phyloP scores from a whole-genome alignment of 1,140 invertebrate species.

The Tetragonula clypearis region DNA sequence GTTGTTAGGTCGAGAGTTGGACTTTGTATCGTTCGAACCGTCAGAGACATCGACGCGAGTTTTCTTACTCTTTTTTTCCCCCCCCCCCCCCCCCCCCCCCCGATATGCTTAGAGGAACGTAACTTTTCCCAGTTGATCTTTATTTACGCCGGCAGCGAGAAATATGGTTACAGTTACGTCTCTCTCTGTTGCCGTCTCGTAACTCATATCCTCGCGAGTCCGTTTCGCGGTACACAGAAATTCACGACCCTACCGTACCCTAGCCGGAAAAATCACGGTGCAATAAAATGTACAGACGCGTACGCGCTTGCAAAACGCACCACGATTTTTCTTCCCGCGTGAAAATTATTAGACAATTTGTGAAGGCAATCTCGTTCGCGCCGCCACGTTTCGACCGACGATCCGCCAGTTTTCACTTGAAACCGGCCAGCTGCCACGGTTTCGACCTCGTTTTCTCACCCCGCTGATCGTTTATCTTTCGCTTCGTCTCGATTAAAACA shows the following conservation, averaged over 20 bases:
- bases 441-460: too few species aligned
- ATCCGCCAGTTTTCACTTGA: not conserved
- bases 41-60: not conserved
- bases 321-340: not conserved
- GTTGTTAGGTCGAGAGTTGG: not conserved
- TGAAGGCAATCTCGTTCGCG: not conserved
- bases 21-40: too few species aligned
- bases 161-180: conserved; percentile 43
- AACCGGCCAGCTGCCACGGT: not conserved
- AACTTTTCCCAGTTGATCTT: conserved; percentile 53
- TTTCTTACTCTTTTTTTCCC: not conserved
- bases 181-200: conserved; percentile 30
- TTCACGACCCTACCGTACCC: not conserved
- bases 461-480: too few species aligned
- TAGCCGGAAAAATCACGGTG: not conserved
- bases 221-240: conserved; percentile 9
- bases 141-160: conserved; percentile 47
- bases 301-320: too few species aligned
- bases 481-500: conserved; percentile 1
- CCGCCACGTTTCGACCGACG: not conserved
- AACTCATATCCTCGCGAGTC: conserved; percentile 50
- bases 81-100: not conserved
- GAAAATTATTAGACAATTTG: conserved; percentile 5
- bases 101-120: conserved; percentile 20
- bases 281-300: not conserved